Base-by-base conservation (phyloP, 2,888 invertebrate species). In the Agonopterix heracliana region DNA sequence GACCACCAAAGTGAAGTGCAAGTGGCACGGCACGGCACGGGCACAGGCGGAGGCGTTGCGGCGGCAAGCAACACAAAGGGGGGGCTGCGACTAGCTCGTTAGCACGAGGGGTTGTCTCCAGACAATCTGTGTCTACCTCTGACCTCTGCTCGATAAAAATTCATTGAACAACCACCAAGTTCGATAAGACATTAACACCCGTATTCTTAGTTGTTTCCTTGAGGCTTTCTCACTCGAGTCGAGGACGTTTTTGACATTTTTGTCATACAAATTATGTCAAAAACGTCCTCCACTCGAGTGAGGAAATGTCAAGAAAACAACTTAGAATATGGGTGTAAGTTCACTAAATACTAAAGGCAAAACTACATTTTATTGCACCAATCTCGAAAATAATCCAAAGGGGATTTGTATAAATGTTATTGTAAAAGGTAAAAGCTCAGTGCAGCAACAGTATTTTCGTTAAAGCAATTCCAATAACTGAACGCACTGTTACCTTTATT, bases 401-500 rank as follows among this genome's bases (percentile, higher is more conserved):
- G 12, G 34, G 34, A 51, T 46, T 44, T 42, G 14, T 10, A 38
- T 46, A 44, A 48, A 38, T 43, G 7, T 12, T 43, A 35, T n/a
- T 38, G 41, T 26, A 26, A 26, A 26, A 26, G 56, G 57, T 63
- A 69, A 71, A 74, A 74, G 62, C 62, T 59, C 63, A 68, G 12
- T 5, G 36, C 66, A 62, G 64, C 64, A 61, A 66, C 68, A 66
- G 67, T 78, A 82, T 76, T 71, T 79, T 74, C 71, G 67, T 66
- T 71, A 68, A 71, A 77, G 73, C 77, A 71, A 77, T 78, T 71
- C 69, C 77, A 77, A 79, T 85, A 78, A 77, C 64, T 61, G 74
- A 62, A 78, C 78, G 81, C 77, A 74, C 78, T 73, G 75, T 78
- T 77, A 79, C 75, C 65, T 78, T 81, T 78, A 84, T 82, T 69